Percentiles rank a stretch among this genome's conserved stretches.
Conservation (phyloP, 1,140 invertebrate species). For the Zophobas atratus region DNA sequence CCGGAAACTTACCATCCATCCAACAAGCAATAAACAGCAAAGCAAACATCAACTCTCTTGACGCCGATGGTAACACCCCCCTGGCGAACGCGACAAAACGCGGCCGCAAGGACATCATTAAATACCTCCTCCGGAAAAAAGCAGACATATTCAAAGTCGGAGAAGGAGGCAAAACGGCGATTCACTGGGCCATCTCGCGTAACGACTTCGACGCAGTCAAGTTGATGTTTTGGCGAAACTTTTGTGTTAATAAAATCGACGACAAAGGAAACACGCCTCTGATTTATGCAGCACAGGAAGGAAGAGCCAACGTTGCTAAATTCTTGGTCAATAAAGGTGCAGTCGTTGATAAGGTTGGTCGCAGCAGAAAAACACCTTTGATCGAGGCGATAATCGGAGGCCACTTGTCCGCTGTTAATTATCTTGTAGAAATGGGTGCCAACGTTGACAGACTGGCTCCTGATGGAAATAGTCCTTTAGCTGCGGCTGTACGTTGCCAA, state of each 20-base stretch:
- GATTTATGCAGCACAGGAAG: conserved; percentile 23
- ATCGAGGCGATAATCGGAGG: neutral
- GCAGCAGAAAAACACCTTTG: conserved; percentile 16
- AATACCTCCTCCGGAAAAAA: neutral
- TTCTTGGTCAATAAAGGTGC: conserved; percentile 30
- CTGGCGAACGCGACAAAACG: neutral
- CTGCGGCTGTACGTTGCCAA: conserved; percentile 85
- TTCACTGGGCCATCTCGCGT: neutral
- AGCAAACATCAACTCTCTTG: neutral
- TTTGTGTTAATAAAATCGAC: neutral
- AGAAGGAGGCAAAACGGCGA: neutral
- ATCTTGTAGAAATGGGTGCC: conserved; percentile 8
- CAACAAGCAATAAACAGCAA: neutral
- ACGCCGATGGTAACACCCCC: neutral
- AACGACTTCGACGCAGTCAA: neutral
- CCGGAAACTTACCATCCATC: neutral
- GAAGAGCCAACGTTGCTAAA: conserved; percentile 12
- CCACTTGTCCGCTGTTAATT: neutral
- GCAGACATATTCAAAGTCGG: neutral
- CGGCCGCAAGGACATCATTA: neutral
- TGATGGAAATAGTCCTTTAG: conserved; percentile 86
- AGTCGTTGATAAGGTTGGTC: conserved; percentile 4
- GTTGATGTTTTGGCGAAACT: neutral
- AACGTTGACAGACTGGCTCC: conserved; percentile 75
- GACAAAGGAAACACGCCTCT: conserved; percentile 33